Evolutionary conservation across 2,113 vertebrate species (phyloP), one percentile per base, ranked within the genome.

Genomic region (Anseranas semipalmata): DNA sequence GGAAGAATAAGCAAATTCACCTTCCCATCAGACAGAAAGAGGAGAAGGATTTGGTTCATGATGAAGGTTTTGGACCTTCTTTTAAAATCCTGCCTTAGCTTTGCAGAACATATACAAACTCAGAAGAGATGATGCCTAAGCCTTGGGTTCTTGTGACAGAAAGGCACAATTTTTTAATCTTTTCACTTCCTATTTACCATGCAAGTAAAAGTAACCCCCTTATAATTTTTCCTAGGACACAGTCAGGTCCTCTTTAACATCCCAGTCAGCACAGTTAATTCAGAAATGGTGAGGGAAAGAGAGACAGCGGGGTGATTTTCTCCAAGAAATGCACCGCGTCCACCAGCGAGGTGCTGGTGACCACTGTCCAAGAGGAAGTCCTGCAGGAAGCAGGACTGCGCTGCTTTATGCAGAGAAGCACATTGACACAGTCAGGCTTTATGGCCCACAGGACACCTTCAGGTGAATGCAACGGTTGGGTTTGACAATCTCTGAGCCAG

Each of bases 311-410:
- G 39, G 15, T 43, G 20, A 28, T 12, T 28, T 82, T 87, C 45
- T 39, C n/a, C 14, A 15, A 19, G 37, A 70, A 75, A 15, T 1
- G 3, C n/a, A 75, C 19, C 41, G 55, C 0, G 0, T 68, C 59
- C 43, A 35, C 20, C 4, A 2, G 33, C 20, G 33, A 92, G 32
- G 27, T 70, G 39, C 33, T 5, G 2, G 45, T 41, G 24, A 30
- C 39, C 3, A 0, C 62, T 19, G 7, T 14, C 74, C 15, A 0
- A 50, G 4, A 63, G 45, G 8, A 77, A 0, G 3, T 62, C 22
- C 48, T 70, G 8, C 0, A 46, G 58, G 11, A 70, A 8, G n/a
- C n/a, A n/a, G 11, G 35, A 7, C 19, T 0, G 0, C 46, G 56
- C n/a, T 52, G 22, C 37, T 70, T 59, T 17, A 17, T 20, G 24